phyloP scores from a whole-genome alignment of 2,797 vertebrate species.

The Lacerta agilis region DNA sequence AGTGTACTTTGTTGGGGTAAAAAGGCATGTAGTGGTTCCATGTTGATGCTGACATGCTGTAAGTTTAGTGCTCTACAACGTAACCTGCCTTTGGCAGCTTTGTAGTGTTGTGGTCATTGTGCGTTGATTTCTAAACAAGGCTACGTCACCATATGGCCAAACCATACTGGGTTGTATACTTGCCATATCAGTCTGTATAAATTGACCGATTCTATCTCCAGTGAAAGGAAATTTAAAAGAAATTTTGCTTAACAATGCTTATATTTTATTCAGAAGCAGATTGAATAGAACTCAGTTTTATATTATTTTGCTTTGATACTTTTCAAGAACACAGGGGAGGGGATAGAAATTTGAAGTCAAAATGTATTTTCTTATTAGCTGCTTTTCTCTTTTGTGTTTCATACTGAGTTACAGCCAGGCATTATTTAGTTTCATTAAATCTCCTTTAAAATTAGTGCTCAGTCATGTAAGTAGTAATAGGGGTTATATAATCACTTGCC shows the following conservation, averaged over 20 bases:
- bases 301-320: background rate
- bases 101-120: no score
- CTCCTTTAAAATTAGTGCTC: conserved; percentile 45
- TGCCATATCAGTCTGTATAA: background rate
- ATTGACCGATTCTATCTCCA: background rate
- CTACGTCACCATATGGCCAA: background rate
- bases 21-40: no score
- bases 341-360: conserved; percentile 46
- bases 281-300: background rate
- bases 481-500: conserved; percentile 65
- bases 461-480: conserved; percentile 56
- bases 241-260: background rate
- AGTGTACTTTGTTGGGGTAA: no score
- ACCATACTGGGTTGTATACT: background rate
- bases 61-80: no score
- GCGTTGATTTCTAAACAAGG: no score
- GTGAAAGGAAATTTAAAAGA: background rate
- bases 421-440: conserved; percentile 58
- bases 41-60: no score
- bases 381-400: conserved; percentile 50
- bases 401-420: conserved; percentile 56
- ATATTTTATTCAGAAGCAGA: background rate
- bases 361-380: conserved; percentile 52
- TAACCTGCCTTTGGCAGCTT: no score
- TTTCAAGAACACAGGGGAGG: background rate